phyloP scores from a whole-genome alignment of 2,797 vertebrate genomes.

The Huso huso region DNA sequence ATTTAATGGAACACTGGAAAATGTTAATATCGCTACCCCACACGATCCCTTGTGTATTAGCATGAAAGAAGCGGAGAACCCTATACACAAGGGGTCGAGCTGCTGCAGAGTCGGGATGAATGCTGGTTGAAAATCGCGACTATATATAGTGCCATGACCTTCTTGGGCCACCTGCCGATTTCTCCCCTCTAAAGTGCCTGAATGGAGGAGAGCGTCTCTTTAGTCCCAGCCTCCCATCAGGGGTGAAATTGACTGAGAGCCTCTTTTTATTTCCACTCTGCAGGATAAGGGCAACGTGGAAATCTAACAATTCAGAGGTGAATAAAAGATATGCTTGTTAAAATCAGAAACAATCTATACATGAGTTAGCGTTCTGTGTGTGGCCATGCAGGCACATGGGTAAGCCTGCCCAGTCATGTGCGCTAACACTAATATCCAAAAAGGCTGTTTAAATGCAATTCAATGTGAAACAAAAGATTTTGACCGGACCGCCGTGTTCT shows the following conservation, averaged over 20 bases:
- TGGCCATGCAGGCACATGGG: no score
- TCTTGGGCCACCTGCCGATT: constrained; percentile 29
- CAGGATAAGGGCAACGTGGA: constrained; percentile 22
- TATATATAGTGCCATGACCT: constrained; percentile 44
- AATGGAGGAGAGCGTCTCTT: constrained; percentile 18
- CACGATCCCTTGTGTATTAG: no score
- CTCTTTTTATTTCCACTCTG: constrained; percentile 9
- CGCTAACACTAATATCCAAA: no score
- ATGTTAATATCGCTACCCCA: no score
- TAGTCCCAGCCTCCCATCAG: background rate
- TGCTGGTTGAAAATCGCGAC: constrained; percentile 18
- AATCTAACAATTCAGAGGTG: constrained; percentile 14
- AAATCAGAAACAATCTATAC: no score
- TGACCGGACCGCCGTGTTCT: no score
- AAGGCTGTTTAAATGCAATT: no score
- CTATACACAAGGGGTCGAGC: constrained; percentile 31
- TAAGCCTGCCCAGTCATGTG: no score
- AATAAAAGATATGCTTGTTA: no score
- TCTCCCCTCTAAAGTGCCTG: constrained; percentile 17
- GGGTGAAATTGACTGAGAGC: background rate
- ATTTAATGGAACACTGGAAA: no score
- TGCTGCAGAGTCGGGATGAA: constrained; percentile 8
- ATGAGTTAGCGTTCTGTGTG: no score
- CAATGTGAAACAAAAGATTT: no score
- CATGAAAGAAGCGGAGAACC: background rate